Conservation (phyloP, 2,113 vertebrate species). For the Cryptomyrus ogoouensis region DNA sequence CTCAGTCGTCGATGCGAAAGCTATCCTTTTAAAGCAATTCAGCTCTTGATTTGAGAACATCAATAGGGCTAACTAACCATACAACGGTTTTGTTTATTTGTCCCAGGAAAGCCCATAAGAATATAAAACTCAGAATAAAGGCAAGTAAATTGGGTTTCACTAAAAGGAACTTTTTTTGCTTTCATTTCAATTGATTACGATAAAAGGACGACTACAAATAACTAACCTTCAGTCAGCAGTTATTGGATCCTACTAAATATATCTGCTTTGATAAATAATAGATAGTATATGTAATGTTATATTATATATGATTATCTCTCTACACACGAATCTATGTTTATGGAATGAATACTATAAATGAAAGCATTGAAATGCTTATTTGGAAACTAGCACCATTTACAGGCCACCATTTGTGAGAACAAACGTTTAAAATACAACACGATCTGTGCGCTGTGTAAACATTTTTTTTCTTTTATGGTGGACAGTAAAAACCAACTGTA, state of each 20-base stretch:
- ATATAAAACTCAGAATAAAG: background rate
- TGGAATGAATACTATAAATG: background rate
- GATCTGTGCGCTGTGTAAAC: background rate
- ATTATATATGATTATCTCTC: background rate
- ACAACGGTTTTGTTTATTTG: background rate
- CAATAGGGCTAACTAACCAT: background rate
- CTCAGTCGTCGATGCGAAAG: background rate
- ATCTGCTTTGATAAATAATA: background rate
- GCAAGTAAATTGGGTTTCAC: background rate
- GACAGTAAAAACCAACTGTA: background rate
- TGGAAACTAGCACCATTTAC: background rate
- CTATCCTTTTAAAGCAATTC: background rate
- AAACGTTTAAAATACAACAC: background rate
- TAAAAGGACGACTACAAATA: background rate
- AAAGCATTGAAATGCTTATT: background rate
- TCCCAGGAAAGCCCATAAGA: background rate
- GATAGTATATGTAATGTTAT: background rate
- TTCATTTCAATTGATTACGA: background rate
- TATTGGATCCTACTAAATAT: constrained; percentile 1
- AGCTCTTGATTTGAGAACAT: background rate
- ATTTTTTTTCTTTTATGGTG: background rate
- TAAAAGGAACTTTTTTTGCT: background rate
- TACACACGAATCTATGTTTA: background rate
- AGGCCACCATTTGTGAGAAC: background rate
- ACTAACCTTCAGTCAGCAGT: background rate